Evolutionary conservation across 2,797 vertebrate species (phyloP).

Genomic region (Pipistrellus pygmaeus): DNA sequence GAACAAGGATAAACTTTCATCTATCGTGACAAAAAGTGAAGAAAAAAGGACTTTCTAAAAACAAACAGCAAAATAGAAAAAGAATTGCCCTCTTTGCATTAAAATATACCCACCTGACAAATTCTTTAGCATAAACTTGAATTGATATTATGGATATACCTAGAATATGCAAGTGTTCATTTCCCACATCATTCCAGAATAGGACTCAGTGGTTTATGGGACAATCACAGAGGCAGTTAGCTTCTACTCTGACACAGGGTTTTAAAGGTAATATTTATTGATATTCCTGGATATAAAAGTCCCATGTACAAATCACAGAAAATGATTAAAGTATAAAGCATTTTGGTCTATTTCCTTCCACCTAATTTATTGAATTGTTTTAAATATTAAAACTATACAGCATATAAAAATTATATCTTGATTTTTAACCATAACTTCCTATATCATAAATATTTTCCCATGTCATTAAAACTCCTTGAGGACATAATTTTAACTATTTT

Average conservation of each 20-base stretch:
- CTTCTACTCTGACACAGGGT: not conserved
- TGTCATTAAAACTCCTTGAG: conserved; percentile 47
- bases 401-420: not conserved
- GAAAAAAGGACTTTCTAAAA: conserved; percentile 26
- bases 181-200: not conserved
- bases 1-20: not conserved
- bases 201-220: not conserved
- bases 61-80: not conserved
- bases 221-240: not conserved
- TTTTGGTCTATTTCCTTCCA: conserved; percentile 49
- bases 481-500: conserved; percentile 68
- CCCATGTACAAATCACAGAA: conserved; percentile 3
- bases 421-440: conserved; percentile 33
- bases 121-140: conserved; percentile 9
- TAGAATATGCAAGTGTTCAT: not conserved
- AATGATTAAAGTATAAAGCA: conserved; percentile 3
- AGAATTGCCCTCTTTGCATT: not conserved
- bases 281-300: conserved; percentile 27
- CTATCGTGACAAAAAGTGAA: not conserved
- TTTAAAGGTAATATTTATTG: conserved; percentile 10
- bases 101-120: not conserved
- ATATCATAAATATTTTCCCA: conserved; percentile 23
- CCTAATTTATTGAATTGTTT: conserved; percentile 40
- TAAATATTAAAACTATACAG: conserved; percentile 40
- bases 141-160: not conserved